Conservation (phyloP, 2,888 invertebrate species). For the Amblyteles armatorius region DNA sequence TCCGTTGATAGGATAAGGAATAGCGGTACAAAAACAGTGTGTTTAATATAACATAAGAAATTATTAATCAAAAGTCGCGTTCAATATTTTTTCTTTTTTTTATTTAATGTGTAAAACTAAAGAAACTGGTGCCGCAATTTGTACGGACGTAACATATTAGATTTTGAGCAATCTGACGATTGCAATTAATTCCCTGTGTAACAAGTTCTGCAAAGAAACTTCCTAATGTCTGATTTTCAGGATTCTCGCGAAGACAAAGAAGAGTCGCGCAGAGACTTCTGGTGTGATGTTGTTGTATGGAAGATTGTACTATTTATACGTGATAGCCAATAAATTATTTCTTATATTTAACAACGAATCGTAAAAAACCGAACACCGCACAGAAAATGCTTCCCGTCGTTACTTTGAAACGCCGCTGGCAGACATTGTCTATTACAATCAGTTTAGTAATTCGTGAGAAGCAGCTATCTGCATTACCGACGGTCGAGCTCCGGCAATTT, state of each 20-base stretch:
- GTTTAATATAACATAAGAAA: slow-evolving; percentile 41
- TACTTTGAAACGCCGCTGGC: no score
- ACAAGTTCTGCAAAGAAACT: slow-evolving; percentile 13
- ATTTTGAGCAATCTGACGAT: slow-evolving; percentile 1
- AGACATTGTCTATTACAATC: no score
- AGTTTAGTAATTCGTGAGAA: no score
- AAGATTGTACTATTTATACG: slow-evolving; percentile 57
- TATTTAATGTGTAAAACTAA: slow-evolving; percentile 16
- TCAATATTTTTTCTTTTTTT: slow-evolving; percentile 59
- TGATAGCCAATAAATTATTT: slow-evolving; percentile 65
- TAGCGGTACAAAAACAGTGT: slow-evolving; percentile 22
- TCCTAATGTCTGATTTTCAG: slow-evolving; percentile 2
- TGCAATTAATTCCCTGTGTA: slow-evolving; percentile 16
- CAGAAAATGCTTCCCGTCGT: no score
- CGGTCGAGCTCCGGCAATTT: no score
- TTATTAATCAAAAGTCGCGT: slow-evolving; percentile 69
- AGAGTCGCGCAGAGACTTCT: slow-evolving; percentile 26
- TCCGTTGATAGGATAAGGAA: slow-evolving; percentile 21
- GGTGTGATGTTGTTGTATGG: slow-evolving; percentile 59
- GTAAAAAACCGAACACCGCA: no score
- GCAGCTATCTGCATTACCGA: no score
- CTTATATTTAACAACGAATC: slow-evolving; percentile 42
- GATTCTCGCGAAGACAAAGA: slow-evolving; percentile 6
- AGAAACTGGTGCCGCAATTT: slow-evolving; percentile 66
- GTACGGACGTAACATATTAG: slow-evolving; percentile 55